Conservation (phyloP, 2,888 invertebrate species). For the Agrochola circellaris region DNA sequence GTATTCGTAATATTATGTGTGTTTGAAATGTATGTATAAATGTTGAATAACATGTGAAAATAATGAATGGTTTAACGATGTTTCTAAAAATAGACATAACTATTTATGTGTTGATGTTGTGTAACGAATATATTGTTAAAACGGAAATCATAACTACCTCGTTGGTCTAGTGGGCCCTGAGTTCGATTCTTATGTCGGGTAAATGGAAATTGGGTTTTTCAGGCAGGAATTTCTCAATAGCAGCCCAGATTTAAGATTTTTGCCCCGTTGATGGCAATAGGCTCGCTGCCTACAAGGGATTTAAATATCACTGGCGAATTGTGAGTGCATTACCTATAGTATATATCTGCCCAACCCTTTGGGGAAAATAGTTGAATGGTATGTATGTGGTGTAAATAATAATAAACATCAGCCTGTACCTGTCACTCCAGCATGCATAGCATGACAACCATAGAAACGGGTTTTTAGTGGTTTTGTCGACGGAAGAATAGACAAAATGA, state of each 20-base stretch:
- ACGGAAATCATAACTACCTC: background rate
- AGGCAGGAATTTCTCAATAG: background rate
- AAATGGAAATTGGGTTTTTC: background rate
- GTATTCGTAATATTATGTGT: conserved; percentile 25
- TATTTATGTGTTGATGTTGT: background rate
- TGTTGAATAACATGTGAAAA: conserved; percentile 41
- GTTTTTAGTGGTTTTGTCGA: too few species aligned
- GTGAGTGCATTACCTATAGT: background rate
- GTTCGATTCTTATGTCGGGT: background rate
- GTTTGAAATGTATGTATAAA: background rate
- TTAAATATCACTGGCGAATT: background rate
- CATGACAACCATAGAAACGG: too few species aligned
- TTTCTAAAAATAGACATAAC: conserved; percentile 17
- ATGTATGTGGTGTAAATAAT: background rate
- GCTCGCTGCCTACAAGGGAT: background rate
- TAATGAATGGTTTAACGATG: background rate
- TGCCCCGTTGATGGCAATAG: background rate
- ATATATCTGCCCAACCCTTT: background rate
- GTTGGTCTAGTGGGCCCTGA: background rate
- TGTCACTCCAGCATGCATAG: background rate
- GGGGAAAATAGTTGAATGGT: background rate
- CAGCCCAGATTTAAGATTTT: background rate
- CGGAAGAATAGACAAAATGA: too few species aligned
- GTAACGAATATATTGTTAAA: background rate
- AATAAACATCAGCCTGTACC: background rate